phyloP scores from a whole-genome alignment of 2,113 vertebrate genomes.

The Drymodes brunneopygia region DNA sequence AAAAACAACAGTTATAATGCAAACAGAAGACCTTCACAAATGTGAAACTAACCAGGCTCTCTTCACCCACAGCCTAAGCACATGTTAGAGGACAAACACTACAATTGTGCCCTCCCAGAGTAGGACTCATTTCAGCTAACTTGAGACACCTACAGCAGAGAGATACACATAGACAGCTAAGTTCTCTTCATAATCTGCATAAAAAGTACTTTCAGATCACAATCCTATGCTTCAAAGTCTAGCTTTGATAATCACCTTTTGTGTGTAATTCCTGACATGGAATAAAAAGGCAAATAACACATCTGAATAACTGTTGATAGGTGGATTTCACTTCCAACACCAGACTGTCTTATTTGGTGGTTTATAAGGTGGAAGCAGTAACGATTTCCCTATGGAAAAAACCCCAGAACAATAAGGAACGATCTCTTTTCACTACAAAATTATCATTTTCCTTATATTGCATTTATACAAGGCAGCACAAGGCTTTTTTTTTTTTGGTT shows the following conservation, averaged over 20 bases:
- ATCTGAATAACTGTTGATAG: background rate
- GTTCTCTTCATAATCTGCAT: background rate
- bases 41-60: background rate
- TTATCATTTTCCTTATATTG: background rate
- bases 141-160: background rate
- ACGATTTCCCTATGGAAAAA: background rate
- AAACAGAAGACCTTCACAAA: background rate
- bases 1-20: background rate
- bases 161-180: background rate
- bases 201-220: background rate
- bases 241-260: no score
- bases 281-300: background rate
- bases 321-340: background rate
- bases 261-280: background rate
- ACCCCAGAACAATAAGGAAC: background rate
- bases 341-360: background rate
- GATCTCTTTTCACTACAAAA: background rate
- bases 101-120: background rate
- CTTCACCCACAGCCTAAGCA: background rate
- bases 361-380: background rate
- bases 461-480: background rate
- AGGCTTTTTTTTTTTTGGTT: background rate
- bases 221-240: background rate
- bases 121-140: background rate
- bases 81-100: background rate